Evolutionary conservation across 2,113 vertebrate genomes (phyloP), one percentile per base, ranked within the genome.

Genomic region (Rousettus leschenaultii): DNA sequence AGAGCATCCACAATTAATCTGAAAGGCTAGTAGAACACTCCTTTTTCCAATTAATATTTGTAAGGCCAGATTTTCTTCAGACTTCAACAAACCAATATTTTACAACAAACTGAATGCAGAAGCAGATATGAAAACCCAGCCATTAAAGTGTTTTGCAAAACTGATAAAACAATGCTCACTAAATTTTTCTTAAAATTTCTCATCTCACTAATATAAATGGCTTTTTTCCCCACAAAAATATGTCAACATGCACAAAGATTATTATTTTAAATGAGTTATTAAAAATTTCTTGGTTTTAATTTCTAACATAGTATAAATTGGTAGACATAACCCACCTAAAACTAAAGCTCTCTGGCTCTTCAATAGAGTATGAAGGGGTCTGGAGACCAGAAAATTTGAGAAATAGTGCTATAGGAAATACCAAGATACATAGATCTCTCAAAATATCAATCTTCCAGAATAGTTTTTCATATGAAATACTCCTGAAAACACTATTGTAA

Each of bases 401-500:
- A 82, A 86, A 16, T 66, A 38, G 59, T 15, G 8, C 51, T 89
- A 65, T 1, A 40, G 9, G 51, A 92, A 70, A 80, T 45, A 57
- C 22, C 59, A 83, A 63, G 28, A 70, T 91, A 63, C 8, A 9
- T 91, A 75, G 57, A 73, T 91, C 6, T 10, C 22, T 68, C 19
- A 63, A 51, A 66, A 40, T 68, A 85, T 59, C 30, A 73, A 2
- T 75, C 22, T 88, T 83, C 73, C 24, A 95, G 57, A 93, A 84
- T 0, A 71, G 35, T 75, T 85, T 95, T 85, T 45, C 55, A 80
- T 11, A 85, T 73, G n/a, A 91, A 87, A 59, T 43, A 53, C 22
- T 70, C 21, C 70, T 83, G 9, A 83, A 95, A 90, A 73, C n/a
- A 70, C n/a, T 78, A 84, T 75, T 88, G 87, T 53, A 92, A 85